These are phyloP conservation scores for Pectinophora gossypiella DNA, from an alignment of 1,140 invertebrate species.

Conservation along the genomic window DNA sequence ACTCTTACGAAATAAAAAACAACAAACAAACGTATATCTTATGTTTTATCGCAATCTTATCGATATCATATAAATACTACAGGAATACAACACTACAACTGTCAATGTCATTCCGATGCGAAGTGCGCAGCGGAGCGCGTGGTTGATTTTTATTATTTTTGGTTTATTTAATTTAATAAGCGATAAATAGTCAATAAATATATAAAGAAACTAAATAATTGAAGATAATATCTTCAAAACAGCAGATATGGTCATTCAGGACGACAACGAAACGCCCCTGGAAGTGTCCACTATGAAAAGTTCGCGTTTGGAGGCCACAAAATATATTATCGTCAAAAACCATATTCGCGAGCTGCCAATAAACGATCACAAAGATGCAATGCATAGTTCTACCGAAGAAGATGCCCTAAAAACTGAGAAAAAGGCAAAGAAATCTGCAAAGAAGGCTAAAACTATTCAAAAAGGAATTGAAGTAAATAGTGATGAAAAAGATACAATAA, in stretches of 20 bases:
- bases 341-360: constrained; percentile 36
- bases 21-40: too few species aligned
- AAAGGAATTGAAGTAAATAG: not conserved
- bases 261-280: constrained; percentile 18
- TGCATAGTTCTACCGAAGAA: not conserved
- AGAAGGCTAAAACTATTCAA: not conserved
- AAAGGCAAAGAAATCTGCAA: constrained; percentile 3
- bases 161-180: not conserved
- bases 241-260: constrained; percentile 43
- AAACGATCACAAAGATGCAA: not conserved
- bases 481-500: constrained; percentile 5
- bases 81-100: not conserved
- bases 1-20: too few species aligned
- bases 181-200: not conserved
- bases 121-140: not conserved
- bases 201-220: not conserved
- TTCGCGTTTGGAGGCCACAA: constrained; percentile 20
- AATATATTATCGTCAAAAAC: constrained; percentile 44
- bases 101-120: not conserved
- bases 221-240: too few species aligned
- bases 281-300: constrained; percentile 18
- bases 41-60: too few species aligned
- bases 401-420: not conserved
- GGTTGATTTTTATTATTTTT: not conserved
- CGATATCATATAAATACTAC: too few species aligned